These are phyloP conservation scores for Micromesistius poutassou DNA, from an alignment of 2,797 vertebrate genomes.

Conservation along the genomic window DNA sequence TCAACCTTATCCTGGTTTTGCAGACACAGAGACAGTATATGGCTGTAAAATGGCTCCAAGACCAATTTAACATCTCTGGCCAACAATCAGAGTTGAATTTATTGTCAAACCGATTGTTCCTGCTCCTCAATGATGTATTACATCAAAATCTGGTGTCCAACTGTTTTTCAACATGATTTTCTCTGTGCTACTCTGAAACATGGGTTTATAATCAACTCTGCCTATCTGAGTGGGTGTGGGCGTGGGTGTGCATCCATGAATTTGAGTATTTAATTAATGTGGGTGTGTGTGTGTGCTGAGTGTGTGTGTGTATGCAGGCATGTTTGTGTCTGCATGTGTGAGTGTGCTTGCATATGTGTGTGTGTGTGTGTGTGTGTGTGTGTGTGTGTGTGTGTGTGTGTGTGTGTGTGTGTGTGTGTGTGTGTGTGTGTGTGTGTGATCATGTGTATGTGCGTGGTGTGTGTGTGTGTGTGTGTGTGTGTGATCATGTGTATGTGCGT, in stretches of 20 bases:
- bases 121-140: background rate
- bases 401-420: background rate
- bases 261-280: background rate
- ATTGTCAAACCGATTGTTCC: background rate
- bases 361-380: background rate
- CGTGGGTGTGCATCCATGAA: background rate
- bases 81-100: conserved; percentile 14
- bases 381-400: background rate
- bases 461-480: background rate
- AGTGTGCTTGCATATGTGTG: background rate
- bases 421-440: background rate
- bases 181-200: conserved; percentile 2
- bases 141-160: background rate
- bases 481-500: too few relatives aligned
- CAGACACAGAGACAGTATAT: conserved; percentile 14
- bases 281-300: background rate
- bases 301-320: background rate
- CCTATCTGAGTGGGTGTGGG: background rate
- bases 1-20: conserved; percentile 41
- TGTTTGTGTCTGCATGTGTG: conserved; percentile 4
- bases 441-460: background rate
- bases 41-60: conserved; percentile 44
- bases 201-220: background rate
- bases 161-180: background rate
- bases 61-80: conserved; percentile 27